Conservation (phyloP, 2,113 vertebrate species). For the Stegastes partitus region DNA sequence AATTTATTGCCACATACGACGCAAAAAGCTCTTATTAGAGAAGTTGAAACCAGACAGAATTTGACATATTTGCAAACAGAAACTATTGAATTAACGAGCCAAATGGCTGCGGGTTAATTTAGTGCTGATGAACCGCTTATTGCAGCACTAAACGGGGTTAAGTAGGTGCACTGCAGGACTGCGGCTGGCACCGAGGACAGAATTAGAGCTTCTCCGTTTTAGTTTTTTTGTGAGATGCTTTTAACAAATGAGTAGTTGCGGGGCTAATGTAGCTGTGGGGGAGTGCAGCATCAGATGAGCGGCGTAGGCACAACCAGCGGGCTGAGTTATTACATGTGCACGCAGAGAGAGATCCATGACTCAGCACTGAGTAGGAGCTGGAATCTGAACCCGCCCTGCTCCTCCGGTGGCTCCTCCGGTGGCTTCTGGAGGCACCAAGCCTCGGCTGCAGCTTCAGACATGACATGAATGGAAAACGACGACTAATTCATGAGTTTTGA, state of each 20-base stretch:
- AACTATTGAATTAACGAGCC: too few species aligned
- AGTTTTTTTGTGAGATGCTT: slow-evolving; percentile 22
- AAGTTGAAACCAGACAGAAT: too few species aligned
- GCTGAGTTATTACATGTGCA: slow-evolving; percentile 57
- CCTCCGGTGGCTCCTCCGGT: slow-evolving; percentile 6
- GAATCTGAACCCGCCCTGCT: slow-evolving; percentile 22
- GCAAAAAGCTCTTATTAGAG: too few species aligned
- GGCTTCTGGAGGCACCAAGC: background rate
- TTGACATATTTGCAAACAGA: too few species aligned
- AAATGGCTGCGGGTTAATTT: too few species aligned
- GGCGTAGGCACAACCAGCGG: slow-evolving; percentile 42
- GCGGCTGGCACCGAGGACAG: background rate
- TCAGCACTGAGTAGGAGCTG: slow-evolving; percentile 62
- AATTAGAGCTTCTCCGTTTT: background rate
- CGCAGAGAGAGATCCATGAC: slow-evolving; percentile 63
- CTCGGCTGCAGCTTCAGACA: background rate
- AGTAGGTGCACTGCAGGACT: background rate
- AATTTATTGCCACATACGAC: too few species aligned
- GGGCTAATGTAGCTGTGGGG: slow-evolving; percentile 19
- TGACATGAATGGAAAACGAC: background rate
- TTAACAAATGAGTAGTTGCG: slow-evolving; percentile 46
- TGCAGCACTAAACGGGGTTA: background rate
- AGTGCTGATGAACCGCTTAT: too few species aligned
- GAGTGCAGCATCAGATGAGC: slow-evolving; percentile 35
- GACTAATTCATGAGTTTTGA: too few species aligned